Evolutionary conservation across 2,113 vertebrate genomes (phyloP).

Genomic region (Brienomyrus longianalis): DNA sequence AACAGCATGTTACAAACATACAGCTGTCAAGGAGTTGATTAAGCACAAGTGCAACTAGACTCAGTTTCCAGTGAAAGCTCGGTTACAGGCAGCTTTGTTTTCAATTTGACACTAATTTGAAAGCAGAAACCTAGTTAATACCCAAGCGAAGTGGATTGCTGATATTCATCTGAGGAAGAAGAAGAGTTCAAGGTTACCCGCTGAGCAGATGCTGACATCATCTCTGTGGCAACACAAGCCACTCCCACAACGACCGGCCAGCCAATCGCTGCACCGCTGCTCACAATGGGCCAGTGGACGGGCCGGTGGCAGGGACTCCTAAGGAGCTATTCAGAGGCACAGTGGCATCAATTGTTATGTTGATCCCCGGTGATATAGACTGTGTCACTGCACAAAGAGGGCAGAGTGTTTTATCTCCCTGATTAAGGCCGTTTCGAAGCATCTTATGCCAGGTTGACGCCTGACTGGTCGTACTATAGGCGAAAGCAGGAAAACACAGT

Average conservation of each 20-base stretch:
- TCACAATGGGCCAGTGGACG: neutral
- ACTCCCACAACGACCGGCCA: neutral
- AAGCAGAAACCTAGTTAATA: neutral
- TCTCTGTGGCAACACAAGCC: conserved; percentile 5
- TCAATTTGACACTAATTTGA: neutral
- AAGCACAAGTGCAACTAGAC: neutral
- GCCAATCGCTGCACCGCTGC: neutral
- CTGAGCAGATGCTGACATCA: neutral
- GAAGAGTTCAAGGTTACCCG: neutral
- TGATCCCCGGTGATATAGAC: neutral
- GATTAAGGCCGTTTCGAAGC: neutral
- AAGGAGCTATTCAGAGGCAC: neutral
- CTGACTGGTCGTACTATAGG: neutral
- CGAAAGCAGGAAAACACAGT: neutral
- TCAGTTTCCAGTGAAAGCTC: neutral
- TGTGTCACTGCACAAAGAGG: neutral
- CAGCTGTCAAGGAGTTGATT: neutral
- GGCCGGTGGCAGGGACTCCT: neutral
- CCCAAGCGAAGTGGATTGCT: neutral
- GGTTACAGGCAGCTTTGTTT: neutral
- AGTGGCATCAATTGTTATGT: neutral
- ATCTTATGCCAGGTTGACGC: neutral
- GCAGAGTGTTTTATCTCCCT: neutral
- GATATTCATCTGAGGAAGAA: neutral
- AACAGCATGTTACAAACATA: neutral